Evolutionary conservation across 2,888 invertebrate genomes (phyloP), one percentile per base, ranked within the genome.

Genomic region (Meliscaeva auricollis): DNA sequence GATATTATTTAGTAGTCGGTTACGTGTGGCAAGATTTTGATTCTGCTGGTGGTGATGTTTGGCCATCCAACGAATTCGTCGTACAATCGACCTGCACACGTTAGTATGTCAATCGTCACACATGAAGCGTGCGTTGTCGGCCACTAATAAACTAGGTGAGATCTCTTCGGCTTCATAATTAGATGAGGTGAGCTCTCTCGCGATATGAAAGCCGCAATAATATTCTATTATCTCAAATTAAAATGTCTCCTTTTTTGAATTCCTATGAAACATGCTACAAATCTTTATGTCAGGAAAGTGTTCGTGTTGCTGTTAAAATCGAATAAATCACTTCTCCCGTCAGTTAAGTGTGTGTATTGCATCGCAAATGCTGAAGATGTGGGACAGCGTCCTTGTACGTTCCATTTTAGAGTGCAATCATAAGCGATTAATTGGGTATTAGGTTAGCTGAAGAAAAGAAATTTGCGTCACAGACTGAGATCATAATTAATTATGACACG

Each of bases 81-180:
- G 35, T 4, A 26, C 26, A 82, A 66, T 74, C 74, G 73, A 70
- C 77, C 74, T 81, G 77, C 77, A 82, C 74, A 82, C n/a, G n/a
- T n/a, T n/a, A 87, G 78, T 75, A 77, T 77, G 85, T 85, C 85
- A 81, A 85, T 85, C 85, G 73, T 81, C 85, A 73, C 73, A 73
- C 32, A 68, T 30, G 20, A 73, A 68, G 64, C 76, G 73, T 74
- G 77, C 58, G 81, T 87, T 70, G 48, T 38, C 30, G 77, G 48
- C 77, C 80, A 77, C 81, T 81, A 73, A 85, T 77, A 77, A 85
- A 85, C 81, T 85, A 85, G 85, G 85, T 85, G 85, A 81, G 76
- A 76, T 76, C 35, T 58, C 46, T 30, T 79, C 48, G 52, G 38
- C 52, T 52, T 50, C 73, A 69, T 83, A 76, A 85, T 52, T 41